Evolutionary conservation across 2,113 vertebrate genomes (phyloP).

Genomic region (Varanus salvator): DNA sequence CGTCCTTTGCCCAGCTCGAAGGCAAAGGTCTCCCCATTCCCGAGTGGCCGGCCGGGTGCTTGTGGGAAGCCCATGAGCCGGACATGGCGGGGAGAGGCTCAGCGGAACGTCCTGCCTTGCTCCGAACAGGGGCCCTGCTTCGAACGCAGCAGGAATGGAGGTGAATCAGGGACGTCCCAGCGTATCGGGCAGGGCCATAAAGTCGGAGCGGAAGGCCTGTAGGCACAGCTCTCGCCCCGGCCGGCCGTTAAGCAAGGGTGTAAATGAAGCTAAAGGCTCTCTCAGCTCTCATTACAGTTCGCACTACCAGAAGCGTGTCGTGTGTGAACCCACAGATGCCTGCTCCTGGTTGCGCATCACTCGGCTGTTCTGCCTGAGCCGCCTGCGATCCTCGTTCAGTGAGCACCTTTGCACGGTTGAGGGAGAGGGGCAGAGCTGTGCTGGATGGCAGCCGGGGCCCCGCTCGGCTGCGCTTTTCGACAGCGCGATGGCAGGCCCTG

Average conservation of each 20-base stretch:
- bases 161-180: not conserved
- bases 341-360: not conserved
- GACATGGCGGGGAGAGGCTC: not conserved
- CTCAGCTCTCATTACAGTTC: not conserved
- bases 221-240: not conserved
- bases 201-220: not conserved
- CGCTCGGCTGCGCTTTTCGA: no score
- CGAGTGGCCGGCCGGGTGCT: not conserved
- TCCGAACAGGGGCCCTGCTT: not conserved
- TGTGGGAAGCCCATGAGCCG: not conserved
- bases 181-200: not conserved
- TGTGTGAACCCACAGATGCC: not conserved
- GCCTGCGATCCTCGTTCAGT: not conserved
- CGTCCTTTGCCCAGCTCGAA: not conserved
- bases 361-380: not conserved
- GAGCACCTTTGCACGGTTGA: not conserved
- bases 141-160: not conserved
- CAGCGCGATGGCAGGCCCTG: no score
- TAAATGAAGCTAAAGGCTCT: not conserved
- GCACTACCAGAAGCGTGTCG: not conserved
- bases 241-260: not conserved
- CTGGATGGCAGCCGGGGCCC: no score
- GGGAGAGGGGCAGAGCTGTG: no score
- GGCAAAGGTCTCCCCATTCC: not conserved
- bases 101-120: not conserved